Conservation (phyloP, 2,888 invertebrate species). For the Noctua fimbriata region DNA sequence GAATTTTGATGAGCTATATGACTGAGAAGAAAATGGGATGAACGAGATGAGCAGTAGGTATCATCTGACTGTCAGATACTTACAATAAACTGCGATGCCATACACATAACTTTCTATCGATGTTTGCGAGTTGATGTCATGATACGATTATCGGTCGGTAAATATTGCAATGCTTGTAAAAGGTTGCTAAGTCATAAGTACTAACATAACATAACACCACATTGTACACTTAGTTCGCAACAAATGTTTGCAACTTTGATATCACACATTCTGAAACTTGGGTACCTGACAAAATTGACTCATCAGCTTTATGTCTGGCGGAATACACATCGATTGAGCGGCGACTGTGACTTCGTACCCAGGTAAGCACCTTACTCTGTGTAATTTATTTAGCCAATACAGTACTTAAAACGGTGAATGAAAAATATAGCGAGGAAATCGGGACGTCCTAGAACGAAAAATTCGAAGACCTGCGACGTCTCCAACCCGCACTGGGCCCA, state of each 20-base stretch:
- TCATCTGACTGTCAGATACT: neutral
- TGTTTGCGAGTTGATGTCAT: neutral
- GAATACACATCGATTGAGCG: neutral
- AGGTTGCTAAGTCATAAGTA: too few species aligned
- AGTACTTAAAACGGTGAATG: neutral
- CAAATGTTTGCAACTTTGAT: too few species aligned
- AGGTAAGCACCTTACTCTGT: neutral
- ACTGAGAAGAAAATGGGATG: neutral
- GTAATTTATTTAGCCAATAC: neutral
- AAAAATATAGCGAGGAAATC: neutral
- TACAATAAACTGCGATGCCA: neutral
- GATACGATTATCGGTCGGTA: neutral
- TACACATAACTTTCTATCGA: neutral
- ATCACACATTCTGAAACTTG: neutral
- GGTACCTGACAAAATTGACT: neutral
- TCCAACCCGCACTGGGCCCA: neutral
- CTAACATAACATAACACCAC: too few species aligned
- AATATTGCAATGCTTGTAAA: too few species aligned
- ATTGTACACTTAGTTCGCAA: too few species aligned
- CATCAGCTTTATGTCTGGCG: neutral
- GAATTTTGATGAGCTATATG: neutral
- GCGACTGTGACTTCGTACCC: neutral
- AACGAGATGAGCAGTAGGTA: neutral
- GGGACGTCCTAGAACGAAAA: neutral
- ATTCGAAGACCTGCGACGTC: neutral